Evolutionary conservation across 2,888 invertebrate species (phyloP), one percentile per base, ranked within the genome.

Genomic region (Heliconius hortense): DNA sequence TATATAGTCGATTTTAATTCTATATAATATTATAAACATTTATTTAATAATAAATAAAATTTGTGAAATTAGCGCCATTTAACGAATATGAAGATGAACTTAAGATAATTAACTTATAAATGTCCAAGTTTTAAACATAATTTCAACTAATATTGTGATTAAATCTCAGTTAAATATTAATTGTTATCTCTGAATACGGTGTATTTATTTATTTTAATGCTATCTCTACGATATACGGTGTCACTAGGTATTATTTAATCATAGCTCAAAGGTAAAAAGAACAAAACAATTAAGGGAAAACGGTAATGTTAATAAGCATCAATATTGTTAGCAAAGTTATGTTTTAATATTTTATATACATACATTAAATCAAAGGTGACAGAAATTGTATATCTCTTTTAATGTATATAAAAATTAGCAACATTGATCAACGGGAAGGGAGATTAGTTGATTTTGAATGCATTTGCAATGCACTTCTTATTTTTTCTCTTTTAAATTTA

Each of bases 221-320:
- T 21, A n/a, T 24, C 15, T 66, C 39, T 66, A 39, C 66, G 39
- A 66, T 66, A 66, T 66, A 43, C 66, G n/a, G 24, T 39, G 66
- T 66, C 39, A 15, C 13, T 66, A 66, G n/a, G 13, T 39, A 39
- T 66, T 69, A 53, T 69, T 56, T 69, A 13, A 21, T 53, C 21
- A n/a, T 31, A 69, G 48, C 31, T 69, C 69, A 69, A 69, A 21
- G 10, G n/a, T 69, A 39, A 66, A 18, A 68, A 53, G 53, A 69
- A 69, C 56, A 69, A 69, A 53, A 21, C n/a, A 18, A 21, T 28
- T 31, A 28, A 56, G n/a, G 24, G 15, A 39, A 64, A 13, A 64
- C 56, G 1, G 10, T 56, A 56, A 56, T n/a, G 2, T 56, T 10
- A 56, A 56, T 56, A 56, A 56, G n/a, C 56, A n/a, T n/a, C n/a